Evolutionary conservation across 2,888 invertebrate genomes (phyloP).

Genomic region (Tricholauxania praeusta): DNA sequence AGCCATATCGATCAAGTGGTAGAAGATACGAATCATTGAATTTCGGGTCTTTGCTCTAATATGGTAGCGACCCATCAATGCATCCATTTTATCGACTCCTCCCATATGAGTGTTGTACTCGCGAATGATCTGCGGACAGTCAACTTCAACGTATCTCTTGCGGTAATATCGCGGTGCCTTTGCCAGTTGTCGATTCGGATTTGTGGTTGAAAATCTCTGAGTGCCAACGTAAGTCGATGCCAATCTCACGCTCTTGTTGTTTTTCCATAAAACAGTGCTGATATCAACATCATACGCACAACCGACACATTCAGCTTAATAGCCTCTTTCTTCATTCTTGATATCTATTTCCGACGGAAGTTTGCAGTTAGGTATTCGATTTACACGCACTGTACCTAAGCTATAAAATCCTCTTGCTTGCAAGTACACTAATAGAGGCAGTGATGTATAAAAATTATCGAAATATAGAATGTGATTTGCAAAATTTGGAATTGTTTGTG

Average conservation of each 20-base stretch:
- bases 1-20: slow-evolving; percentile 32
- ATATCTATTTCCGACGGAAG: neutral
- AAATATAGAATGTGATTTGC: slow-evolving; percentile 33
- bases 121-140: slow-evolving; percentile 29
- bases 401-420: slow-evolving; percentile 28
- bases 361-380: slow-evolving; percentile 34
- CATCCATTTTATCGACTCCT: slow-evolving; percentile 26
- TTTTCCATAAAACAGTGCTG: slow-evolving; percentile 31
- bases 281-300: neutral
- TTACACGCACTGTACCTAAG: slow-evolving; percentile 33
- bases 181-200: slow-evolving; percentile 70
- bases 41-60: no score
- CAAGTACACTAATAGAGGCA: slow-evolving; percentile 29
- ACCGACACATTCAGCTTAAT: no score
- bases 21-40: no score
- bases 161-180: slow-evolving; percentile 31
- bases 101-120: slow-evolving; percentile 29
- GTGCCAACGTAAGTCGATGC: slow-evolving; percentile 82
- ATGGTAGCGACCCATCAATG: no score
- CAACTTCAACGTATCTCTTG: slow-evolving; percentile 22
- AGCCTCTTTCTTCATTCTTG: no score
- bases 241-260: slow-evolving; percentile 61
- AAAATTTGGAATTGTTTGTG: slow-evolving; percentile 22
- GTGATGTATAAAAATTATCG: slow-evolving; percentile 33
- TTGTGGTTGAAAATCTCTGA: slow-evolving; percentile 88